Evolutionary conservation across 1,140 invertebrate species (phyloP), one percentile per base, ranked within the genome.

Genomic region (Amyelois transitella): DNA sequence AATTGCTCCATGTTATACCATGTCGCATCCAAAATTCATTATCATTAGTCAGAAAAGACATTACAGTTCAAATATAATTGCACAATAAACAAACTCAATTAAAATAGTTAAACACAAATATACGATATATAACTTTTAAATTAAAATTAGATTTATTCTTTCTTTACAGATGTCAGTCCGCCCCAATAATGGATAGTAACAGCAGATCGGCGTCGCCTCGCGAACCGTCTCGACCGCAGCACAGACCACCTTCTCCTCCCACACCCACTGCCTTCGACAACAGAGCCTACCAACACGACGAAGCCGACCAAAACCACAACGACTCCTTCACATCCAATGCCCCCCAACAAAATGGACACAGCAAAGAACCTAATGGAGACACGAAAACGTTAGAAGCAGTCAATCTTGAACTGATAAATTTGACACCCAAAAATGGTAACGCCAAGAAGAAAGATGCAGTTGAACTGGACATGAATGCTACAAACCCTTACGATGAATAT

Each of bases 401-500:
- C 21, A 95, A 95, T 77, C 81, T 95, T 58, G 94, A 95, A 83
- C 88, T 95, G 59, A 92, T 95, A 43, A 94, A 94, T 65, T 90
- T 95, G 88, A 93, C 93, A 66, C 92, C 93, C 25, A 91, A 90
- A 69, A 89, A 90, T 51, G 89, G 89, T n/a, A 88, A 78, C 53
- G 75, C 64, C 43, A 76, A 91, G 25, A 20, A 49, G 51, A 94
- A 94, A 72, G 92, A 91, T 59, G 93, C 94, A 60, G 92, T 92
- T 18, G 92, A 94, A 67, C 91, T 93, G 14, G 93, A 94, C 51
- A 91, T 93, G 72, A 89, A 90, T 52, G 88, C 90, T 18, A 82
- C 83, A 22, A 93, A 94, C 81, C 91, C 93, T 17, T 94, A 94
- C 77, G 94, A 95, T 61, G 94, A 95, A 66, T 95, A 95, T 80